Percentiles rank a stretch among this genome's conserved stretches.
Conservation (phyloP, 2,888 invertebrate species). For the Heteromurus nitidus region DNA sequence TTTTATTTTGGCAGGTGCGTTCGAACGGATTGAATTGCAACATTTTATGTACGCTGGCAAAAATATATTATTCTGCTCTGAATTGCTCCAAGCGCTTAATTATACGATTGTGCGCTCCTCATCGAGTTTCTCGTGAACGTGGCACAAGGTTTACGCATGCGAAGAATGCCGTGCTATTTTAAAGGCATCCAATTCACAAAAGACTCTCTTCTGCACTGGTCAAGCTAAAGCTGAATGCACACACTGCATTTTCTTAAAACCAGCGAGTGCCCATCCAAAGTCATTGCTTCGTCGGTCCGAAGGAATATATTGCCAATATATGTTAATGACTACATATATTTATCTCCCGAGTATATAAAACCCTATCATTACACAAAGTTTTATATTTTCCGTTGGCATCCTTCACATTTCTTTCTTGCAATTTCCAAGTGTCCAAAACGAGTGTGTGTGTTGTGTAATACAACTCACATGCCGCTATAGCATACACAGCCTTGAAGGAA, state of each 20-base stretch:
- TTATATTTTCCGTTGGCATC: constrained; percentile 19
- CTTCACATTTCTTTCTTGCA: constrained; percentile 11
- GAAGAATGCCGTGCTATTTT: no score
- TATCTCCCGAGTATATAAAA: not conserved
- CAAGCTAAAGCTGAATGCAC: constrained; percentile 13
- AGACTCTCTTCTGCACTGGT: constrained; percentile 5
- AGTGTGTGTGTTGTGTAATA: constrained; percentile 36
- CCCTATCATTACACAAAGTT: no score
- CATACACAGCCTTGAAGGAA: not conserved
- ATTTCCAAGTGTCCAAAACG: no score
- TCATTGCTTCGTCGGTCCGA: no score
- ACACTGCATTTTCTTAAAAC: not conserved
- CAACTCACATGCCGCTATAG: not conserved
- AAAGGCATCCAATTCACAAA: constrained; percentile 1
- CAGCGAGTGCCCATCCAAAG: no score
- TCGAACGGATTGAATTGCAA: constrained; percentile 18
- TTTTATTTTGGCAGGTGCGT: constrained; percentile 56
- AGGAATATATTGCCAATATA: constrained; percentile 34
- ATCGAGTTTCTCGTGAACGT: not conserved
- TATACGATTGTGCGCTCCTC: constrained; percentile 41
- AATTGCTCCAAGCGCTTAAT: constrained; percentile 59
- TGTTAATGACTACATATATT: constrained; percentile 38
- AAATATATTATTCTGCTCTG: constrained; percentile 45
- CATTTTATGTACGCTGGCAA: not conserved
- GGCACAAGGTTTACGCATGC: not conserved